Conservation (phyloP, 2,888 invertebrate genomes). For the Parnassius apollo region DNA sequence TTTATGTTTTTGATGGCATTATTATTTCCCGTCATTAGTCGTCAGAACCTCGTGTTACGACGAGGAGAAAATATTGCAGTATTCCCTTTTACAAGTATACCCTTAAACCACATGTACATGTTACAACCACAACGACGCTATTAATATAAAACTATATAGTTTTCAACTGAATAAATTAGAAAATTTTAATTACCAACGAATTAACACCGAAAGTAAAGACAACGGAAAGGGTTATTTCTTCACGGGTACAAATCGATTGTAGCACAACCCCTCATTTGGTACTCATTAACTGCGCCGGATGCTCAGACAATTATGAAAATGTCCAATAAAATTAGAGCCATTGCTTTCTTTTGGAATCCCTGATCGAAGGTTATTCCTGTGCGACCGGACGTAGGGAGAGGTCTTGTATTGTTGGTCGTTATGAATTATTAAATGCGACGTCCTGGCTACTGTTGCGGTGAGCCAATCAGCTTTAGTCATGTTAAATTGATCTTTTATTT, state of each 20-base stretch:
- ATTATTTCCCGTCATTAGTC: too few species aligned
- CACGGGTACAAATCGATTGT: constrained; percentile 76
- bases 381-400: constrained; percentile 5
- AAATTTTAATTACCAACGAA: constrained; percentile 8
- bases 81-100: too few species aligned
- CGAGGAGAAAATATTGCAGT: too few species aligned
- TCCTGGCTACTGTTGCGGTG: constrained; percentile 36
- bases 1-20: too few species aligned
- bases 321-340: constrained; percentile 58
- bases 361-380: constrained; percentile 11
- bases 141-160: too few species aligned
- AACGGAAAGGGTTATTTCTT: constrained; percentile 70
- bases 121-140: too few species aligned
- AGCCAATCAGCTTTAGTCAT: constrained; percentile 21
- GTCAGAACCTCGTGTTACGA: too few species aligned
- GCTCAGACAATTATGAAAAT: constrained; percentile 67
- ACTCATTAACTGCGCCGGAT: constrained; percentile 72
- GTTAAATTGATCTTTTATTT: constrained; percentile 22
- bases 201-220: constrained; percentile 38
- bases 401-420: constrained; percentile 22
- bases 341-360: constrained; percentile 46
- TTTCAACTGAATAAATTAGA: neutral
- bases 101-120: too few species aligned
- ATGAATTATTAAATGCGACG: constrained; percentile 51
- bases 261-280: constrained; percentile 74